Conservation (phyloP, 2,113 vertebrate genomes). For the Caranx melampygus region DNA sequence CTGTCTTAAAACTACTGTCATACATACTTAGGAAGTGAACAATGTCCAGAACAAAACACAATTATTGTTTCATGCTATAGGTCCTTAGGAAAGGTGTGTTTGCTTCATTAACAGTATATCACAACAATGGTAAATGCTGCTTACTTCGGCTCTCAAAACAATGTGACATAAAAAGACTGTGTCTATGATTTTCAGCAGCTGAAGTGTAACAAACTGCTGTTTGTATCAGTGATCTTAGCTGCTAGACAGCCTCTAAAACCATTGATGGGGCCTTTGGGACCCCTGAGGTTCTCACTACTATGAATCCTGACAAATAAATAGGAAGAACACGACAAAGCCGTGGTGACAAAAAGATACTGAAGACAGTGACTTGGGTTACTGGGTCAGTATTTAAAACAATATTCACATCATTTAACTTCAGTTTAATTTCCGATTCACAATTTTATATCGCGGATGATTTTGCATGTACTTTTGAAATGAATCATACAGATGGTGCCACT, state of each 20-base stretch:
- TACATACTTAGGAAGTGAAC: neutral
- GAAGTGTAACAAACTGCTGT: constrained; percentile 1
- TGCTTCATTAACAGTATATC: constrained; percentile 1
- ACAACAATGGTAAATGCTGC: neutral
- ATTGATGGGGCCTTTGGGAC: neutral
- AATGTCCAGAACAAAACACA: neutral
- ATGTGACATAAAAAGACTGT: too few relatives aligned
- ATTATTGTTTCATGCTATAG: neutral
- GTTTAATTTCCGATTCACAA: neutral
- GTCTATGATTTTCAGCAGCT: neutral
- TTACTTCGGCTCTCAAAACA: neutral
- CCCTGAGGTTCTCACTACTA: constrained; percentile 11
- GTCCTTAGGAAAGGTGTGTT: neutral
- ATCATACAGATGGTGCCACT: too few relatives aligned
- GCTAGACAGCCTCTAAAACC: neutral
- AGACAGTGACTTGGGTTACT: constrained; percentile 16
- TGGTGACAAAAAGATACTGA: neutral
- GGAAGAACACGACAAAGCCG: neutral
- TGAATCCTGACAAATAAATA: constrained; percentile 35
- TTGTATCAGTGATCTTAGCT: constrained; percentile 7
- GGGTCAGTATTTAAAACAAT: neutral
- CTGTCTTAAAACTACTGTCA: too few relatives aligned
- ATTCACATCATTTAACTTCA: neutral
- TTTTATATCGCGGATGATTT: too few relatives aligned
- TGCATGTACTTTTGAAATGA: too few relatives aligned